phyloP scores from a whole-genome alignment of 2,888 invertebrate species.

The Eudasyphora cyanicolor region DNA sequence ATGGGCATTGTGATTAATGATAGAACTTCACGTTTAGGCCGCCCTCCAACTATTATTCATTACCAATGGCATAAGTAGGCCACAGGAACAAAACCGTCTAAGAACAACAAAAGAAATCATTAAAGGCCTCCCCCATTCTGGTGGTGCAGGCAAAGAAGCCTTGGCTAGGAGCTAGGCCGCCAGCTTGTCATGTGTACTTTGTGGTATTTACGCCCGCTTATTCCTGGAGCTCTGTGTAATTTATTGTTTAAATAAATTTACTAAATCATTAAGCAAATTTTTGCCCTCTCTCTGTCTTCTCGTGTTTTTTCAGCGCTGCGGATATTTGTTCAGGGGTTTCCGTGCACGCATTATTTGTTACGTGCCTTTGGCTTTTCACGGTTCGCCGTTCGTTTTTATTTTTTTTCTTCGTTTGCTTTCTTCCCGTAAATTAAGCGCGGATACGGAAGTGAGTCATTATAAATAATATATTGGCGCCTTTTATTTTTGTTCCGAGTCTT shows the following conservation, averaged over 20 bases:
- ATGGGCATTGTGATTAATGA: conserved; percentile 18
- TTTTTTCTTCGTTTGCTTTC: background rate
- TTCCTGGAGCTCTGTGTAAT: conserved; percentile 37
- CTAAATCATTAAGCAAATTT: conserved; percentile 40
- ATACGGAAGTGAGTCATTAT: conserved; percentile 65
- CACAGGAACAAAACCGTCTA: background rate
- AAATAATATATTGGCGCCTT: conserved; percentile 63
- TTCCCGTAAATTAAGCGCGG: conserved; percentile 63
- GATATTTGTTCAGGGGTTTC: conserved; percentile 12
- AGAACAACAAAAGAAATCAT: background rate
- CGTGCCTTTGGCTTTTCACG: conserved; percentile 49
- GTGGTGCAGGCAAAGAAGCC: background rate
- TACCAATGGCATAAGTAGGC: background rate
- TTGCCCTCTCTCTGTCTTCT: background rate
- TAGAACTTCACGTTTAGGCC: background rate
- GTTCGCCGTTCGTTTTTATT: too few species aligned
- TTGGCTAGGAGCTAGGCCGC: too few species aligned
- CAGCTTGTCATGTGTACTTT: too few species aligned
- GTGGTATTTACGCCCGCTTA: background rate
- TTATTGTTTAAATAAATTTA: conserved; percentile 54
- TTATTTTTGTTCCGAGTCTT: background rate
- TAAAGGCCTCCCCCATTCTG: background rate
- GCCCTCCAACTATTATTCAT: background rate
- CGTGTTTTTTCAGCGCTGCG: background rate
- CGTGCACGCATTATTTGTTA: conserved; percentile 52